phyloP scores from a whole-genome alignment of 2,797 vertebrate genomes.

The Gambusia yucatana region DNA sequence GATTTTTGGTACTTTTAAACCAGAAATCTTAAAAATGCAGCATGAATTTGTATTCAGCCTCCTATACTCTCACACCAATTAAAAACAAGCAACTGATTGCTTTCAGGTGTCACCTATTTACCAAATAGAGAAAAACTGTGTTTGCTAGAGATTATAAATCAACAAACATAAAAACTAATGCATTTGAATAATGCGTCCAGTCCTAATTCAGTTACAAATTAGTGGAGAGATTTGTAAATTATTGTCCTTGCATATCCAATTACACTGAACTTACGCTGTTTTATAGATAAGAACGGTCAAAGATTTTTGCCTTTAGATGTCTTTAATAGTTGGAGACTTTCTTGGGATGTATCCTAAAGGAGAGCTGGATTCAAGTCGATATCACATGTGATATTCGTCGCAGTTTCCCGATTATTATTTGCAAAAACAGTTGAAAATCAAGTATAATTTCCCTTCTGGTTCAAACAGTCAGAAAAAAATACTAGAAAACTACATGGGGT shows the following conservation, averaged over 20 bases:
- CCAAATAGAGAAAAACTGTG: not conserved
- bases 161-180: not conserved
- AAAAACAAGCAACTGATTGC: not conserved
- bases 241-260: too few species aligned
- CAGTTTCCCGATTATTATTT: not conserved
- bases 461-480: not conserved
- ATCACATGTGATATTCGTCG: not conserved
- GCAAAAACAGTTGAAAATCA: not conserved
- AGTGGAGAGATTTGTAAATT: not conserved
- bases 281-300: not conserved
- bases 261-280: not conserved
- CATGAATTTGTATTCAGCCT: not conserved
- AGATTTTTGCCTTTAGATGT: not conserved
- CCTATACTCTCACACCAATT: not conserved
- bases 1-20: not conserved
- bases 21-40: not conserved
- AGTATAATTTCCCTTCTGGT: not conserved
- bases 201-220: not conserved
- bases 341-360: not conserved
- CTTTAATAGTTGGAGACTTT: not conserved
- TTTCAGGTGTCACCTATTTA: not conserved
- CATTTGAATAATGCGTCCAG: not conserved
- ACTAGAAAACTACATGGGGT: not conserved
- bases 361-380: not conserved
- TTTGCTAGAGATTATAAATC: not conserved